Evolutionary conservation across 1,140 invertebrate species (phyloP), one percentile per base, ranked within the genome.

Genomic region (Drosophila ananassae): DNA sequence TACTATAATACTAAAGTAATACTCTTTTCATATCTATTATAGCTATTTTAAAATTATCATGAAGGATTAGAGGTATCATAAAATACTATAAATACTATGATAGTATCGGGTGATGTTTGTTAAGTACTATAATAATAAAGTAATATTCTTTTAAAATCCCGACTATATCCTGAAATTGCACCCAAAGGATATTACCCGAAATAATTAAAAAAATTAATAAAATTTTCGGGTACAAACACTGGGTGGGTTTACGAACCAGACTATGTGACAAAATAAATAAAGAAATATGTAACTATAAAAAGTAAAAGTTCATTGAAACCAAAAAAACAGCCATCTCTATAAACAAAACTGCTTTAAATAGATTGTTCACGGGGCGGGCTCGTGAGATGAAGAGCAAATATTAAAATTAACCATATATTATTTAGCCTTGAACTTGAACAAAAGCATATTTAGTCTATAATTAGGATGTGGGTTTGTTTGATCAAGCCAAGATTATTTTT

Each of bases 391-490:
- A 34, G 30, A 13, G 56, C 17, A 39, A 55, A 55, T 21, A 44
- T 21, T 17, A 55, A 55, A 8, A 12, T 2, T 13, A 41, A 41
- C 39, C 39, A 13, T 10, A 37, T 39, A 44, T 44, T 44, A 24
- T 47, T 53, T 32, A 30, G 32, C 51, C 22, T 25, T 34, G 21
- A 34, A 59, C 57, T 24, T 28, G 12, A 25, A 13, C n/a, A 13
- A 10, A 13, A 34, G 9, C 17, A 12, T 37, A 34, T 37, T 3
- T 13, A 7, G 46, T 25, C 57, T 50, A 37, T 59, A 30, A 22
- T 57, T 24, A 17, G 30, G 46, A 41, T 25, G 10, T 25, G 32
- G 30, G 9, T 37, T 48, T 59, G 17, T 59, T 59, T 59, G 46
- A 3, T 17, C 47, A 50, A 50, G 30, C 2, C 30, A 17, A 25